A percentile compares a stretch with the other conserved stretches of the same genome.
phyloP scores from a whole-genome alignment of 2,797 vertebrate genomes.

The Cyprinella venusta region DNA sequence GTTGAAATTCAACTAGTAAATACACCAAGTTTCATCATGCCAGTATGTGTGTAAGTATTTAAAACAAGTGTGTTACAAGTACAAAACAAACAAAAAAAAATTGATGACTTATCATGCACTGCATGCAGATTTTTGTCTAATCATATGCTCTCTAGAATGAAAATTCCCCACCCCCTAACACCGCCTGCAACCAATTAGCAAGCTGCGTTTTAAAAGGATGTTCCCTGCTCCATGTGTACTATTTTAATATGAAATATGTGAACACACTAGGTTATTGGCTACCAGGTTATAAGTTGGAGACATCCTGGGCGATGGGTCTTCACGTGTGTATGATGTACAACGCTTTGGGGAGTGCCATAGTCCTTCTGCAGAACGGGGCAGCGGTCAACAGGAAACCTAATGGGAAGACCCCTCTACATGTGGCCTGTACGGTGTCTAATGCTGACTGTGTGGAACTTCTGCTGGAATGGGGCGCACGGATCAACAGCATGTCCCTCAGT shows the following conservation, averaged over 20 bases:
- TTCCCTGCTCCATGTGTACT: too few relatives aligned
- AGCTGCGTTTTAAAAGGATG: background rate
- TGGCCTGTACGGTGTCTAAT: constrained; percentile 87
- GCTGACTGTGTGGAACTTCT: constrained; percentile 85
- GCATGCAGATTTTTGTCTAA: background rate
- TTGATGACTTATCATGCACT: background rate
- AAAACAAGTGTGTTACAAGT: too few relatives aligned
- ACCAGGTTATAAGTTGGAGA: constrained; percentile 91
- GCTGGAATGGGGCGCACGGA: constrained; percentile 83
- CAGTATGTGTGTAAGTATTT: too few relatives aligned
- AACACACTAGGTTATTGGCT: constrained; percentile 88
- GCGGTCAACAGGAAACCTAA: constrained; percentile 90
- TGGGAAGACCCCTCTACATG: constrained; percentile 92
- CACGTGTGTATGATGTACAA: constrained; percentile 91
- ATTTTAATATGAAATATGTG: background rate
- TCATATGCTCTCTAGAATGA: background rate
- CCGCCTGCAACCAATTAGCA: background rate
- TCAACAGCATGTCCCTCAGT: constrained; percentile 87
- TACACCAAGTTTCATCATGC: too few relatives aligned
- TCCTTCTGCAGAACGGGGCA: constrained; percentile 87
- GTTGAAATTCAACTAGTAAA: too few relatives aligned
- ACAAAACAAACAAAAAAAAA: background rate
- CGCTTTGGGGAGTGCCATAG: constrained; percentile 83
- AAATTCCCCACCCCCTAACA: background rate
- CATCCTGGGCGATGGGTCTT: constrained; percentile 92